Percentiles rank a stretch among this genome's conserved stretches.
phyloP scores from a whole-genome alignment of 2,797 vertebrate species.

The Knipowitschia caucasica region DNA sequence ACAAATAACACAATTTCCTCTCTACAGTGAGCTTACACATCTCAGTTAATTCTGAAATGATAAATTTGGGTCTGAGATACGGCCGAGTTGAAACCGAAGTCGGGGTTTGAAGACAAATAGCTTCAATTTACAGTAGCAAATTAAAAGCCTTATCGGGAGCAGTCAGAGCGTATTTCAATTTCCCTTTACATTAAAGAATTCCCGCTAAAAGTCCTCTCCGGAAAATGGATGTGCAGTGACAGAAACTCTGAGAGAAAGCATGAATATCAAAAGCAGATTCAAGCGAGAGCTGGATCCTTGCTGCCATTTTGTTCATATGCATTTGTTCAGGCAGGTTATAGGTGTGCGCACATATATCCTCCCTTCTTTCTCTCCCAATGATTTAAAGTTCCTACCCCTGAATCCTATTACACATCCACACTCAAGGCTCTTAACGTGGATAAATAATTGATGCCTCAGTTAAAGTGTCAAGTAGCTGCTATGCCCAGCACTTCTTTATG shows the following conservation, averaged over 20 bases:
- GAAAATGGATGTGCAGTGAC: constrained; percentile 45
- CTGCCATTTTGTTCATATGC: constrained; percentile 13
- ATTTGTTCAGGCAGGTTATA: constrained; percentile 16
- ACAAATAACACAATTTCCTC: constrained; percentile 8
- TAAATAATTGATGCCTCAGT: constrained; percentile 66
- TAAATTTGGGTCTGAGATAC: constrained; percentile 63
- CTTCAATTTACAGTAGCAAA: constrained; percentile 75
- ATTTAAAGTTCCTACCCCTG: constrained; percentile 24
- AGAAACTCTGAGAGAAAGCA: constrained; percentile 54
- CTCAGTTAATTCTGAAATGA: constrained; percentile 56
- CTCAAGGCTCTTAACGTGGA: constrained; percentile 45
- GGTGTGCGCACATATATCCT: constrained; percentile 13
- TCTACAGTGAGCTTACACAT: constrained; percentile 21
- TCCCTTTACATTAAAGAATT: constrained; percentile 67
- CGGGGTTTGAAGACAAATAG: constrained; percentile 72
- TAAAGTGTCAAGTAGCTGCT: constrained; percentile 53
- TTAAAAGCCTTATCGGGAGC: constrained; percentile 70
- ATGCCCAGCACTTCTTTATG: constrained; percentile 50
- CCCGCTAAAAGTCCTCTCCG: constrained; percentile 50
- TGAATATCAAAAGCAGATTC: constrained; percentile 61
- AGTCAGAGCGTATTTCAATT: constrained; percentile 65
- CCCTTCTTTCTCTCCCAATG: constrained; percentile 27
- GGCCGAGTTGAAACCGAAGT: constrained; percentile 62
- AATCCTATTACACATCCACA: constrained; percentile 13
- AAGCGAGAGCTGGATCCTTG: constrained; percentile 26